Evolutionary conservation across 2,113 vertebrate species (phyloP), one percentile per base, ranked within the genome.

Genomic region (Pseudorectes ferrugineus): DNA sequence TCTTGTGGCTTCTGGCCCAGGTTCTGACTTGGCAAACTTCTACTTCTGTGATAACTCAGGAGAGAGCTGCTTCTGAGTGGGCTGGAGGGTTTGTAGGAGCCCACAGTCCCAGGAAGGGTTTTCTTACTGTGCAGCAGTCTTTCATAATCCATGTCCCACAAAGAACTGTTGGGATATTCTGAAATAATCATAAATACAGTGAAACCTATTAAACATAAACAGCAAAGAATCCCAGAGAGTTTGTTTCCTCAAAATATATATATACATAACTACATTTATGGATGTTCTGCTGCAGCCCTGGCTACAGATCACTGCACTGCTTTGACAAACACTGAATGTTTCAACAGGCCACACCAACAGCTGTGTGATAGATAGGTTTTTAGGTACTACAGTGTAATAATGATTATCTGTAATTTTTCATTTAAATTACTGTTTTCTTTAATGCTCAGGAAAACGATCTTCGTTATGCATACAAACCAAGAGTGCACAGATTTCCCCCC

Each of bases 91-190:
- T 73, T 77, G 52, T 54, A 65, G 2, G 35, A 61, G 66, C 36
- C 46, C 76, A 20, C 3, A 7, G 54, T 42, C 33, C 45, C 29
- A 3, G 38, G 42, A 58, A 88, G 24, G 26, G 25, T 67, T 77
- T 85, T 77, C 89, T 48, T 40, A 40, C n/a, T 63, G 24, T 62
- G 61, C 38, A 81, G 45, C 6, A 38, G 48, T 22, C 74, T 82
- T 55, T 81, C 61, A n/a, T 65, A 72, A 74, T 91, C 88, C 70
- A 29, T 28, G 20, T 83, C 40, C 83, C 93, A 89, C 62, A 90
- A 51, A 59, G 78, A 94, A 82, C 38, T 93, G 57, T 40, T 96
- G 52, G 57, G 82, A 89, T 36, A 12, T 57, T 96, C 96, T 96
- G 95, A 87, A 95, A 97, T 62, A 93, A 88, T 78, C 11, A 15